Base-by-base conservation (phyloP, 1,140 invertebrate genomes). In the Bradysia coprophila region DNA sequence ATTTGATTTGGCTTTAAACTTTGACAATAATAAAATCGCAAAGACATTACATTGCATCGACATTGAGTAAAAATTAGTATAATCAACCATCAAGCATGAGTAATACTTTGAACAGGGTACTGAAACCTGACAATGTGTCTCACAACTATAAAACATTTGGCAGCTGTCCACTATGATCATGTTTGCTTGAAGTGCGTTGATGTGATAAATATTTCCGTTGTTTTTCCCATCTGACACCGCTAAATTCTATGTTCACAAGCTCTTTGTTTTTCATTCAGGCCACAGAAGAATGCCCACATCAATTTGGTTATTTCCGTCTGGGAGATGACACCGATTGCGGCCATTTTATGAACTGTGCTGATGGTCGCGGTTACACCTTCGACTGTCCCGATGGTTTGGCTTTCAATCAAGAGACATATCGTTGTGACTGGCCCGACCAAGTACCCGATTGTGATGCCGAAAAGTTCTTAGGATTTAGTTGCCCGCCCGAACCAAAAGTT, bases 371-470 rank as follows among this genome's bases (percentile, higher is more conserved):
- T 13, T 66, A 57, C 31, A 51, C 63, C 1, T 66, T 68, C 15
- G 64, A 68, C 44, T 68, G 66, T 46, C 81, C 83, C 0, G 83
- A 84, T 54, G 88, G 89, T 22, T 64, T 93, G 18, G 85, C 87
- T 13, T 92, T 82, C 62, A 84, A 81, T 53, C 62, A 74, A 4
- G 71, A 76, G 28, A 75, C 63, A 8, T 82, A 85, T 48, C 67
- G 44, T 24, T 91, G 88, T 54, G 83, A 89, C 46, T 92, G 86
- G 86, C 83, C 84, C 2, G 85, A 89, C 61, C 70, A 81, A 55
- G 83, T 83, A 1, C 53, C 69, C 4, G 74, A 78, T 23, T 87
- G 82, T 47, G 78, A 86, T 53, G 76, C 75, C 36, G 81, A 84
- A 72, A 69, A 71, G 13, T 81, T 66, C 53, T 61, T 81, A 13